Base-by-base conservation (phyloP, 2,888 invertebrate genomes). In the Erannis defoliaria region DNA sequence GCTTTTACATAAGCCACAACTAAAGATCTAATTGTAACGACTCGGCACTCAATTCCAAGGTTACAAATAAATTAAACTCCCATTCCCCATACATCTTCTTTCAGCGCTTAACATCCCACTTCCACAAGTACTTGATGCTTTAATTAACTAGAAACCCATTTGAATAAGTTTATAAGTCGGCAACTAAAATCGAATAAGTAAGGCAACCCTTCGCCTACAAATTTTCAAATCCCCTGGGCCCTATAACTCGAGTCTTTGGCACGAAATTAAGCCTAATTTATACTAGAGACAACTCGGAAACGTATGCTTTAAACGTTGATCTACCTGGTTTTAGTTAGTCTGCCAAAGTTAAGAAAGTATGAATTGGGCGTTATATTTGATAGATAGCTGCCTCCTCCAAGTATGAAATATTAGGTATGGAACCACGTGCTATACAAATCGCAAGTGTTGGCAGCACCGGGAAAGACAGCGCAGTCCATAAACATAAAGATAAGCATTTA, bases 191-290 rank as follows among this genome's bases (percentile, higher is more conserved):
- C 78, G 75, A 77, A 78, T 81, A 80, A 81, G 80, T 78, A 78
- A 79, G 70, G 71, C 67, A 70, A 73, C 73, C 72, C 71, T 70
- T 71, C 73, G 74, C 73, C 77, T 76, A 80, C 84, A 82, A 86
- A 85, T 83, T 82, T 76, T 71, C 76, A 76, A 82, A 72, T 82
- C 86, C 80, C 74, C 59, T 3, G 82, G 81, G 86, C 57, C 75
- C 84, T 64, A 76, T 85, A 81, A 80, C 75, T 75, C 73, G 74
- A 64, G 82, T 84, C 82, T 82, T 82, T 66, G 76, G 75, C 75
- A 76, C 65, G 71, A 76, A 82, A 77, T 81, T 81, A 80, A 48
- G 48, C 29, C 19, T 48, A 35, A 35, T 53, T 26, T 46, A 33
- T 53, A 40, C 23, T 46, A 31, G 23, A 46, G 46, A 46, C 38